These are phyloP conservation scores for Coregonus clupeaformis DNA, from an alignment of 2,113 vertebrate genomes.

Conservation along the genomic window DNA sequence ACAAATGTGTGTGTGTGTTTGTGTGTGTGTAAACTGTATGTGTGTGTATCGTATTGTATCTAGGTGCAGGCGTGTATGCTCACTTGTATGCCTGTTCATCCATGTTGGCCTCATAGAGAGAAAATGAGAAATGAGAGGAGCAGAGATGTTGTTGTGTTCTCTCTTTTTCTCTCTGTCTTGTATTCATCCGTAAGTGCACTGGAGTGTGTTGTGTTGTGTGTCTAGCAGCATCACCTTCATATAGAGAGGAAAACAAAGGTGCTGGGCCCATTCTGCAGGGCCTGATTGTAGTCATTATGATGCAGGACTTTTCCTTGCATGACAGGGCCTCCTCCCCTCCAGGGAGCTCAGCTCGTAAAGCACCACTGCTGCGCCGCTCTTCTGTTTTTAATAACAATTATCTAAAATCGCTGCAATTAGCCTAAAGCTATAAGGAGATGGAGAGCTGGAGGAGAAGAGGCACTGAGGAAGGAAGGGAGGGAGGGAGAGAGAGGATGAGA, in stretches of 20 bases:
- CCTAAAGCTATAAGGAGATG: constrained; percentile 64
- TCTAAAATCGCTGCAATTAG: constrained; percentile 76
- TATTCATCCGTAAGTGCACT: constrained; percentile 45
- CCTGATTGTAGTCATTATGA: constrained; percentile 66
- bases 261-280: constrained; percentile 40
- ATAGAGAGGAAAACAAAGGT: constrained; percentile 59
- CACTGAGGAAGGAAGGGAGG: too few species aligned
- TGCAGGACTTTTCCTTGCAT: neutral
- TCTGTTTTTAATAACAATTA: constrained; percentile 78
- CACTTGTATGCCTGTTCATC: constrained; percentile 2
- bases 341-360: constrained; percentile 43
- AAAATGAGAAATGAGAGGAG: neutral
- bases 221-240: constrained; percentile 44
- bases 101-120: constrained; percentile 2
- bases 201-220: constrained; percentile 37
- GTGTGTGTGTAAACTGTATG: too few species aligned
- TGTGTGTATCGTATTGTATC: neutral
- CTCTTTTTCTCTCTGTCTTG: constrained; percentile 22
- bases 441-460: neutral
- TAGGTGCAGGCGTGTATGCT: neutral
- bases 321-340: too few species aligned
- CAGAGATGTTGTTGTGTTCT: neutral
- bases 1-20: too few species aligned
- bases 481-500: too few species aligned
- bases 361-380: constrained; percentile 36